Evolutionary conservation across 1,140 invertebrate genomes (phyloP).

Genomic region (Leptopilina clavipes): DNA sequence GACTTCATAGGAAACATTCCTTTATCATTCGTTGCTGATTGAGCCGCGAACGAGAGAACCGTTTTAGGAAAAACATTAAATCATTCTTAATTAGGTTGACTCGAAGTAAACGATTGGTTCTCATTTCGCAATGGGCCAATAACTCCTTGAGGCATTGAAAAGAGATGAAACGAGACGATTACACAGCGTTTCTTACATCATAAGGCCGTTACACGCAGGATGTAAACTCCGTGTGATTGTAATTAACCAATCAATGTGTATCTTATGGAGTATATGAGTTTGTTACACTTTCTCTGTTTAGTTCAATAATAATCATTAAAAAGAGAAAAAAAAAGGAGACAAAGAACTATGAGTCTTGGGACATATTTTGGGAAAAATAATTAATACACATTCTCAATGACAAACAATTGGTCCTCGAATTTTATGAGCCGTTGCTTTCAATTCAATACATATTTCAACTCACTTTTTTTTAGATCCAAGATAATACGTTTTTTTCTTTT

Average conservation of each 20-base stretch:
- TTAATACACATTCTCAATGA: too few relatives aligned
- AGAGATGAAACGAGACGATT: constrained; percentile 33
- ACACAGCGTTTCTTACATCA: constrained; percentile 29
- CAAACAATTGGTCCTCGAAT: too few relatives aligned
- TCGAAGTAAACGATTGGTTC: constrained; percentile 21
- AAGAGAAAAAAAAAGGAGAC: not conserved
- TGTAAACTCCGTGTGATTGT: constrained; percentile 7
- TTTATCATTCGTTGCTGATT: constrained; percentile 11
- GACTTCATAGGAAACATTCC: not conserved
- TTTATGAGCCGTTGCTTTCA: too few relatives aligned
- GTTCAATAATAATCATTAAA: not conserved
- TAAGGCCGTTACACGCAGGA: constrained; percentile 16
- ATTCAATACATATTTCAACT: too few relatives aligned
- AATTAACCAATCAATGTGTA: constrained; percentile 18
- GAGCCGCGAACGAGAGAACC: not conserved
- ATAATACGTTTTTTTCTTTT: too few relatives aligned
- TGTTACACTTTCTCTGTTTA: constrained; percentile 31
- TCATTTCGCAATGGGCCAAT: constrained; percentile 20
- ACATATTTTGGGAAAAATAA: not conserved
- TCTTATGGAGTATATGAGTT: not conserved
- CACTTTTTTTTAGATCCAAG: too few relatives aligned
- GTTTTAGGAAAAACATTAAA: constrained; percentile 30
- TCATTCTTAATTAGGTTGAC: constrained; percentile 33
- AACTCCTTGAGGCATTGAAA: constrained; percentile 21
- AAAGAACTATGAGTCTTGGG: not conserved